These are phyloP conservation scores for Australoheros facetus DNA, from an alignment of 2,797 vertebrate species.

Conservation along the genomic window DNA sequence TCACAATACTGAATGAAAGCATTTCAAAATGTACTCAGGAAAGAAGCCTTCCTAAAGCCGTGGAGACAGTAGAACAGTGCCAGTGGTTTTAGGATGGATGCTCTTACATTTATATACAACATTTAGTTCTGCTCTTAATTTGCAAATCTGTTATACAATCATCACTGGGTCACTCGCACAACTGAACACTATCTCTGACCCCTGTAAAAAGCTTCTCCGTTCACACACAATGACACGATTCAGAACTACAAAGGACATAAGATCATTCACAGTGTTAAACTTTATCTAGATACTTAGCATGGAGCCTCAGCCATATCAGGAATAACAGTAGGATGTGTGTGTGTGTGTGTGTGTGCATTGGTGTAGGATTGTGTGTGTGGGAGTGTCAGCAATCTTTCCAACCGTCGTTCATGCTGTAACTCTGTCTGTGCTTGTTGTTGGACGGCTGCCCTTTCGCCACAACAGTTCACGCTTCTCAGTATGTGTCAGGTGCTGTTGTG, in stretches of 20 bases:
- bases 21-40: neutral
- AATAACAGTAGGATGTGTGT: neutral
- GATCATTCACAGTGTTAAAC: neutral
- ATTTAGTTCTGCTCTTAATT: neutral
- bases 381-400: slow-evolving; percentile 28
- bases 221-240: neutral
- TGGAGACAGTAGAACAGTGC: neutral
- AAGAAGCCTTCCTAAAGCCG: neutral
- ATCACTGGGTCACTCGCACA: neutral
- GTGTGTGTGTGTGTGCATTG: neutral
- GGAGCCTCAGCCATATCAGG: neutral
- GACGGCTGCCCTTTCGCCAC: neutral
- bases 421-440: slow-evolving; percentile 52
- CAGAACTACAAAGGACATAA: neutral
- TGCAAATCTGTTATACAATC: neutral
- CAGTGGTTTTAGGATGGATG: neutral
- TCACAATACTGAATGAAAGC: neutral
- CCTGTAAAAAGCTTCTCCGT: neutral
- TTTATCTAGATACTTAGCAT: neutral
- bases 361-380: neutral
- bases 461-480: neutral
- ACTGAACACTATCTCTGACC: neutral
- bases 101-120: neutral
- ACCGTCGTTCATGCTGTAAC: slow-evolving; percentile 4
- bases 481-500: neutral